Evolutionary conservation across 2,888 invertebrate species (phyloP).

Genomic region (Mythimna vitellina): DNA sequence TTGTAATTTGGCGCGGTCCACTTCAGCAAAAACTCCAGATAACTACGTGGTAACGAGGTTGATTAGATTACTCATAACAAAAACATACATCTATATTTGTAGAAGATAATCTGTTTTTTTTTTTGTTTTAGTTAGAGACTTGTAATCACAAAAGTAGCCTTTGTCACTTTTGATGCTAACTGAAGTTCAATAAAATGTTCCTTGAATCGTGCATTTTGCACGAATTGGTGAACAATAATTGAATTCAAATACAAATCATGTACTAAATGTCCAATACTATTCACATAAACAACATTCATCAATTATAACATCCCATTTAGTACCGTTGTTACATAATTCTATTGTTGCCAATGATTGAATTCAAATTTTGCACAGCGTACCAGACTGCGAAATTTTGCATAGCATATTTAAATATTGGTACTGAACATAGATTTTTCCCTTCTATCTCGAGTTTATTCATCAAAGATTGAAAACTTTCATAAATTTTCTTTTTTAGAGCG

Average conservation of each 20-base stretch:
- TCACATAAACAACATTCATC: constrained; percentile 14
- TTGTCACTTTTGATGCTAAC: not conserved
- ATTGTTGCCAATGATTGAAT: constrained; percentile 10
- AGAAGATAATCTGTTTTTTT: too few relatives aligned
- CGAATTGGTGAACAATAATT: constrained; percentile 9
- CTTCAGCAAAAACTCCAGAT: too few relatives aligned
- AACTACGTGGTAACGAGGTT: too few relatives aligned
- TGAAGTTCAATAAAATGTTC: not conserved
- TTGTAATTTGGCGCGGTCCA: too few relatives aligned
- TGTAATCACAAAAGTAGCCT: too few relatives aligned
- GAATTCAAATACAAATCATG: constrained; percentile 15
- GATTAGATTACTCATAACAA: too few relatives aligned
- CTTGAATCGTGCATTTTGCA: not conserved
- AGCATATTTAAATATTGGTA: constrained; percentile 22
- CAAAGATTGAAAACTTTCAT: constrained; percentile 23
- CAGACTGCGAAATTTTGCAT: not conserved
- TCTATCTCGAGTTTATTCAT: constrained; percentile 24
- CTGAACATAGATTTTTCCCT: constrained; percentile 5
- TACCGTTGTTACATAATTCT: constrained; percentile 12
- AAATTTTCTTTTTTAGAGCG: constrained; percentile 4
- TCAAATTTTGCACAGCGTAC: not conserved
- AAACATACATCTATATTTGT: too few relatives aligned
- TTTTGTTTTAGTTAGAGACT: too few relatives aligned
- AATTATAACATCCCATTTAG: constrained; percentile 7
- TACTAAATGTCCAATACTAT: constrained; percentile 6